phyloP scores from a whole-genome alignment of 2,888 invertebrate genomes.

The Pachydiplax longipennis region DNA sequence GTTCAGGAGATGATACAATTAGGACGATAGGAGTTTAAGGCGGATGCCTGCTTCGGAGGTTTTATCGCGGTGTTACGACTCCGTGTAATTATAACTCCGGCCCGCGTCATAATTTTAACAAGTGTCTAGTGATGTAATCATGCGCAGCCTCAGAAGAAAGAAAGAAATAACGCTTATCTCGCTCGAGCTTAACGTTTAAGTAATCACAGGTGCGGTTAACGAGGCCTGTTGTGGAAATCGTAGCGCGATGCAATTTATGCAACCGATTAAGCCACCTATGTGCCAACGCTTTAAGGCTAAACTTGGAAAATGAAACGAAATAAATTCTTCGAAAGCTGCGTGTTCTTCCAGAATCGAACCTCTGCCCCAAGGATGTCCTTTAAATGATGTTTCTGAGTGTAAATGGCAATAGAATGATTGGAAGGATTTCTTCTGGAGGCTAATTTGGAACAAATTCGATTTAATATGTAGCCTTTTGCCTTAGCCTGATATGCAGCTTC shows the following conservation, averaged over 20 bases:
- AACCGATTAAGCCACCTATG: neutral
- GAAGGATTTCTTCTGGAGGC: neutral
- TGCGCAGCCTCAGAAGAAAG: neutral
- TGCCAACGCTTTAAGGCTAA: neutral
- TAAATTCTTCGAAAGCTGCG: neutral
- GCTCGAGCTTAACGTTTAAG: neutral
- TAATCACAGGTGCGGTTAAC: slow-evolving; percentile 8
- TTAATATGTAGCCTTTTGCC: too few relatives aligned
- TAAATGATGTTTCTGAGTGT: neutral
- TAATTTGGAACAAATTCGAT: neutral
- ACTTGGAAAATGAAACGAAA: neutral
- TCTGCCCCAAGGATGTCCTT: neutral
- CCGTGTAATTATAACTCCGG: slow-evolving; percentile 10
- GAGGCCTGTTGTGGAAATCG: neutral
- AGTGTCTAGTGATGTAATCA: slow-evolving; percentile 14
- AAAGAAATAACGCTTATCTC: neutral
- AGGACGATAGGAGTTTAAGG: neutral
- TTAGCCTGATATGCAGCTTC: too few relatives aligned
- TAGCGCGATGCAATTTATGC: neutral
- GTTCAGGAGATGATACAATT: slow-evolving; percentile 14
- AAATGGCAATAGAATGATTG: neutral
- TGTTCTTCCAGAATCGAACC: neutral
- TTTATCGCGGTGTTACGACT: slow-evolving; percentile 3
- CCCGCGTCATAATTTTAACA: neutral
- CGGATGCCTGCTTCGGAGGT: neutral